Conservation (phyloP, 2,888 invertebrate genomes). For the Craniophora ligustri region DNA sequence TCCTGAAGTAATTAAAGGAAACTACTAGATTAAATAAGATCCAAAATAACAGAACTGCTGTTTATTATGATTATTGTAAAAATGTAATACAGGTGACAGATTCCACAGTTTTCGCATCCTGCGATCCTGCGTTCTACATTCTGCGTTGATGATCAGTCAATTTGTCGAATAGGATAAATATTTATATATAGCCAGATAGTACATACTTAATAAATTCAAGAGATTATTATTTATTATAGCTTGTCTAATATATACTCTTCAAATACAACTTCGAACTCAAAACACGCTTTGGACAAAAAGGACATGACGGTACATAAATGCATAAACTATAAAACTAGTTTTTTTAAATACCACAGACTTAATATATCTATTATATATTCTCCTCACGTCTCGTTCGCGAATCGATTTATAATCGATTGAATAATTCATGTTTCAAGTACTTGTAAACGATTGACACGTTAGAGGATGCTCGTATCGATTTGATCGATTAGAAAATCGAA, state of each 20-base stretch:
- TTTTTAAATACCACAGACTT: constrained; percentile 28
- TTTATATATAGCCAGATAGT: too few relatives aligned
- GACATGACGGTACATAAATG: constrained; percentile 36
- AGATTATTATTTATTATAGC: too few relatives aligned
- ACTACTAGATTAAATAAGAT: too few relatives aligned
- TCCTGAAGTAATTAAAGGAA: too few relatives aligned
- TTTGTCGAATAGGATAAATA: too few relatives aligned
- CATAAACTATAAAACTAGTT: background rate
- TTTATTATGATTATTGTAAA: too few relatives aligned
- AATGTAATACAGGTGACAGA: too few relatives aligned
- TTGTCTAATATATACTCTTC: constrained; percentile 7
- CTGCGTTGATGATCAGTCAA: too few relatives aligned
- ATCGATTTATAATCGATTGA: constrained; percentile 56
- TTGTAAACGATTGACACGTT: constrained; percentile 40
- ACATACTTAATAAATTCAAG: too few relatives aligned
- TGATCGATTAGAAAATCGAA: constrained; percentile 27
- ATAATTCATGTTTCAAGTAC: constrained; percentile 44
- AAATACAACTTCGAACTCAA: constrained; percentile 9
- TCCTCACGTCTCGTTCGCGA: constrained; percentile 41
- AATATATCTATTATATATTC: constrained; percentile 32
- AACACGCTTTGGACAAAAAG: constrained; percentile 2
- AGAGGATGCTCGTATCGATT: constrained; percentile 23
- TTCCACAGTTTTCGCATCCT: too few relatives aligned
- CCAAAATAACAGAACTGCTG: too few relatives aligned
- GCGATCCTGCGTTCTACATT: too few relatives aligned